phyloP scores from a whole-genome alignment of 1,140 invertebrate genomes.

The Drosophila fuyamai region DNA sequence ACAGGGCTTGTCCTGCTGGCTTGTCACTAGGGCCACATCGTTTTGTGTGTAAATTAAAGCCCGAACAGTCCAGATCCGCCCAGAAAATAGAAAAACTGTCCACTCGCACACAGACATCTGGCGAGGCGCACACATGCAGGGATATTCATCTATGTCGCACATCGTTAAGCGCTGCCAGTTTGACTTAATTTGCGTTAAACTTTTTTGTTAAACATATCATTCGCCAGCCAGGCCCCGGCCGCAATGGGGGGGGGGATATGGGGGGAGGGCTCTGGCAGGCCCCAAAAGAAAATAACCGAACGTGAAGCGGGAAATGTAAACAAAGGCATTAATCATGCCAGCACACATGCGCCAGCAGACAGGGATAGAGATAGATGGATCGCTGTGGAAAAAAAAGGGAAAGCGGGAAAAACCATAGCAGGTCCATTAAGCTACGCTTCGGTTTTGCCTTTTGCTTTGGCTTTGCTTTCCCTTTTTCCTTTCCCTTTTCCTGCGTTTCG shows the following conservation, averaged over 20 bases:
- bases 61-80: not conserved
- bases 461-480: not conserved
- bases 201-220: slow-evolving; percentile 80
- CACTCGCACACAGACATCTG: slow-evolving; percentile 16
- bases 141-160: slow-evolving; percentile 78
- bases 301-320: slow-evolving; percentile 72
- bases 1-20: slow-evolving; percentile 2
- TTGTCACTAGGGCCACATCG: slow-evolving; percentile 24
- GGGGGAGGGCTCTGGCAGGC: not conserved
- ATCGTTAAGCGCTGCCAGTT: slow-evolving; percentile 81
- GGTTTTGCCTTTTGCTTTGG: slow-evolving; percentile 3
- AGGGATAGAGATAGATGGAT: slow-evolving; percentile 39
- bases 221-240: slow-evolving; percentile 43
- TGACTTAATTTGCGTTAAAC: slow-evolving; percentile 83
- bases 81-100: slow-evolving; percentile 16
- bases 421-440: slow-evolving; percentile 36
- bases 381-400: not conserved
- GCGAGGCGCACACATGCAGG: slow-evolving; percentile 6
- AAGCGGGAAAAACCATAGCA: slow-evolving; percentile 15
- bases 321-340: slow-evolving; percentile 80
- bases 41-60: slow-evolving; percentile 67
- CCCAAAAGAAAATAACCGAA: slow-evolving; percentile 34
- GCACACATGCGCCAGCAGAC: slow-evolving; percentile 50
- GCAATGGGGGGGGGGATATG: not conserved
- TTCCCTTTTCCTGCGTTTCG: slow-evolving; percentile 5